phyloP scores from a whole-genome alignment of 2,888 invertebrate genomes.

The Brachypterus glaber region DNA sequence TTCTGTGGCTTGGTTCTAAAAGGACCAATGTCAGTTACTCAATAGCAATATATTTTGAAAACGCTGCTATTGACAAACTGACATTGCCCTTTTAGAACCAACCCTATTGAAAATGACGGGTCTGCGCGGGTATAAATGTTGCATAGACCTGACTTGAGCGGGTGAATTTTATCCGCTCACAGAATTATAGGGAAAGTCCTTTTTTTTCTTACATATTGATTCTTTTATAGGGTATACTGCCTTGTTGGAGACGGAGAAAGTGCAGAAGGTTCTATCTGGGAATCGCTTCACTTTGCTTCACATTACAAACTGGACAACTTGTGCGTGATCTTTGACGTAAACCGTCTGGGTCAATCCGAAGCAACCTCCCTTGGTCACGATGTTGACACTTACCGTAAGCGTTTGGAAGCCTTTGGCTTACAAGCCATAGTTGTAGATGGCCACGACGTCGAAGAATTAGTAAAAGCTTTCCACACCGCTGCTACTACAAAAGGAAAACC shows the following conservation, averaged over 20 bases:
- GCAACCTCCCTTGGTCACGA: constrained; percentile 89
- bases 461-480: constrained; percentile 81
- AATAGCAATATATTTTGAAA: no score
- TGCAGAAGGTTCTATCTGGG: constrained; percentile 98
- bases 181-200: no score
- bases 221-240: constrained; percentile 79
- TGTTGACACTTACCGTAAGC: constrained; percentile 74
- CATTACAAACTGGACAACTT: constrained; percentile 94
- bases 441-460: constrained; percentile 85
- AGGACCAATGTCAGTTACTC: no score
- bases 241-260: constrained; percentile 97
- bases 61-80: no score
- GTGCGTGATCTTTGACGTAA: constrained; percentile 93
- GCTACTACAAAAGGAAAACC: constrained; percentile 67
- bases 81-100: no score
- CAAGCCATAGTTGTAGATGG: constrained; percentile 91
- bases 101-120: no score
- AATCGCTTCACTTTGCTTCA: constrained; percentile 90
- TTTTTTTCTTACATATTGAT: no score
- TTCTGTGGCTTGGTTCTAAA: no score
- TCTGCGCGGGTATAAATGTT: no score
- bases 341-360: constrained; percentile 95
- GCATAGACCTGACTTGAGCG: no score
- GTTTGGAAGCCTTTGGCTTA: constrained; percentile 84
- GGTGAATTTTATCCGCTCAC: no score